Percentiles rank a stretch among this genome's conserved stretches.
Conservation (phyloP, 1,140 invertebrate genomes). For the Laodelphax striatellus region DNA sequence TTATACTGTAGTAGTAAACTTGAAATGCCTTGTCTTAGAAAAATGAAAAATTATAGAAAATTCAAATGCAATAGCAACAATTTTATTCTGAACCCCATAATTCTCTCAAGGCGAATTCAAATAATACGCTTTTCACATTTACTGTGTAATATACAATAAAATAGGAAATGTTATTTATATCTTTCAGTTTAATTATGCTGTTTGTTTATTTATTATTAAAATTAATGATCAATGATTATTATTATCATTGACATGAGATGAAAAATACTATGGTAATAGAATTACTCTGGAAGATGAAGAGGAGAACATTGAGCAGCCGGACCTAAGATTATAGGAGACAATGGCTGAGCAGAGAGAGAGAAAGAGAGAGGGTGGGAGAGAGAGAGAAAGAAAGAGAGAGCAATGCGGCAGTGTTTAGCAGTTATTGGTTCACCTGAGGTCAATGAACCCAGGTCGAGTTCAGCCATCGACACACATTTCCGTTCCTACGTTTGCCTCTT, state of each 20-base stretch:
- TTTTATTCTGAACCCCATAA: too few species aligned
- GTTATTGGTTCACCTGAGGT: slow-evolving; percentile 1
- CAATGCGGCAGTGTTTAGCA: slow-evolving; percentile 2
- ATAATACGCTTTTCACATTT: too few species aligned
- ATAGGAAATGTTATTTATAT: too few species aligned
- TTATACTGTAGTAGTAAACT: too few species aligned
- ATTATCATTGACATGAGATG: background rate
- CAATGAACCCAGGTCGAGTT: background rate
- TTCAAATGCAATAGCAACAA: too few species aligned
- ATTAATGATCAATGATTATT: background rate
- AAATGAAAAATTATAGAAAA: too few species aligned
- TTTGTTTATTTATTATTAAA: too few species aligned
- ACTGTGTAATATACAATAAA: too few species aligned
- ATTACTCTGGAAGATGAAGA: background rate
- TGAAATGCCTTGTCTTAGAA: too few species aligned
- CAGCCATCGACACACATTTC: slow-evolving; percentile 1
- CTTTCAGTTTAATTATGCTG: background rate
- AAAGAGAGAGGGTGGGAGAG: too few species aligned
- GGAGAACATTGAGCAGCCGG: background rate
- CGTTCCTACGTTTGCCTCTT: background rate
- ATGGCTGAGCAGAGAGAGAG: background rate
- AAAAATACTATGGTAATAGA: background rate
- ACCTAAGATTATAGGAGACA: background rate
- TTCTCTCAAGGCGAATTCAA: too few species aligned
- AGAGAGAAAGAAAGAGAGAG: background rate